These are phyloP conservation scores for Macrosteles quadrilineatus DNA, from an alignment of 1,140 invertebrate genomes.

Conservation along the genomic window DNA sequence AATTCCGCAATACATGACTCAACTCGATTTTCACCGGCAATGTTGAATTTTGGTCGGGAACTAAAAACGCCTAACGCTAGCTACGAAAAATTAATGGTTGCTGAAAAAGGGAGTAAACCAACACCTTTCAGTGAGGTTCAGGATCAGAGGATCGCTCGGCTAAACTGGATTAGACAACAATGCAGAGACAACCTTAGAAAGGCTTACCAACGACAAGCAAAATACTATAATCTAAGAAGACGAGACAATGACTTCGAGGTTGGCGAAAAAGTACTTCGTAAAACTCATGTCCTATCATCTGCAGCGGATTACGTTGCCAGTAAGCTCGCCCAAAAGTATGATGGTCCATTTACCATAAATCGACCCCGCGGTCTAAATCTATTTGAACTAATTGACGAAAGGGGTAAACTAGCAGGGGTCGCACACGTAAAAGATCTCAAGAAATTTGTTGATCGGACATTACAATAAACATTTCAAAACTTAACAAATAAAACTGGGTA, in stretches of 20 bases:
- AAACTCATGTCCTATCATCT: background rate
- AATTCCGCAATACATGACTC: constrained; percentile 48
- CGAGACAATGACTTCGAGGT: background rate
- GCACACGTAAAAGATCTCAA: too few relatives aligned
- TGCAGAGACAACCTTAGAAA: background rate
- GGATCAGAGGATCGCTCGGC: background rate
- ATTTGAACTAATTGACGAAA: background rate
- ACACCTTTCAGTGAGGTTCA: background rate
- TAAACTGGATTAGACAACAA: background rate
- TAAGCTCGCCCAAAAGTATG: constrained; percentile 1
- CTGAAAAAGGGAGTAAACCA: background rate
- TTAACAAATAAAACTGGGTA: too few relatives aligned
- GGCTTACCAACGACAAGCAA: background rate
- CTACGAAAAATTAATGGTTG: background rate
- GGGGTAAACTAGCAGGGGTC: too few relatives aligned
- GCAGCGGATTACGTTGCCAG: background rate
- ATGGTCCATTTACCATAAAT: background rate
- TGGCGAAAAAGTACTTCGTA: background rate
- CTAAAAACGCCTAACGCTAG: constrained; percentile 35
- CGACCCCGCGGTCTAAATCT: background rate
- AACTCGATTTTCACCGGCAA: constrained; percentile 48
- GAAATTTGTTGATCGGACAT: too few relatives aligned
- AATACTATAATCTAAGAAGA: constrained; percentile 10
- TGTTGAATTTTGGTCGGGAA: constrained; percentile 48
- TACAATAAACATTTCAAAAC: too few relatives aligned